Base-by-base conservation (phyloP, 2,113 vertebrate genomes). In the Archilochus colubris region DNA sequence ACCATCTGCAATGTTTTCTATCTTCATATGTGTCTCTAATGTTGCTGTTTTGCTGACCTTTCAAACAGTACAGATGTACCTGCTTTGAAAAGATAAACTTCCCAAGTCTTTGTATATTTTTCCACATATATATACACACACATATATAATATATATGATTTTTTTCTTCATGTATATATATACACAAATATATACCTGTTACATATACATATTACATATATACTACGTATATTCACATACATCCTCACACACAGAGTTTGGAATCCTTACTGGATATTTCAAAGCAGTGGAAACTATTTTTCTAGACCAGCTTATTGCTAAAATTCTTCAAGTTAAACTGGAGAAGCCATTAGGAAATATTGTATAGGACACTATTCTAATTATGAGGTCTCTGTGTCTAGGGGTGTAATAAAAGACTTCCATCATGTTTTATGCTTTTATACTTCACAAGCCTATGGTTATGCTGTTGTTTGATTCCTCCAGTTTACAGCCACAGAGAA, bases 91-190 rank as follows among this genome's bases (percentile, higher is more conserved):
- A 86, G 4, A 25, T 33, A 63, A 75, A 55, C 1, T 2, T 66
- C 7, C 4, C 1, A 1, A 0, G 15, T 31, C 9, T 22, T 19
- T 57, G 1, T 46, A 4, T 5, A 25, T 30, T 86, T 89, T 55
- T 40, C 6, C 10, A 25, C 12, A 31, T 8, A 18, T 21, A 27
- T 20, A 14, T 6, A 28, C 12, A 43, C 33, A 72, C 10, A 12
- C 5, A 14, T 36, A 17, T 16, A 15, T 36, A 40, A 40, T 8
- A 21, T 8, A 43, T 31, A 50, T 48, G 21, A 48, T 7, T 30
- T 86, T 89, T 55, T 40, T 5, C 10, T 31, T 31, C 11, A 31
- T 8, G 17, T 27, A 24, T 21, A 14, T 57, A 27, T 16, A 7
- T 43, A 2, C 40, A 38, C 1, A 21, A 5, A 31, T 6, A 28